Evolutionary conservation across 1,140 invertebrate species (phyloP).

Genomic region (Pseudomyrmex pallidus): DNA sequence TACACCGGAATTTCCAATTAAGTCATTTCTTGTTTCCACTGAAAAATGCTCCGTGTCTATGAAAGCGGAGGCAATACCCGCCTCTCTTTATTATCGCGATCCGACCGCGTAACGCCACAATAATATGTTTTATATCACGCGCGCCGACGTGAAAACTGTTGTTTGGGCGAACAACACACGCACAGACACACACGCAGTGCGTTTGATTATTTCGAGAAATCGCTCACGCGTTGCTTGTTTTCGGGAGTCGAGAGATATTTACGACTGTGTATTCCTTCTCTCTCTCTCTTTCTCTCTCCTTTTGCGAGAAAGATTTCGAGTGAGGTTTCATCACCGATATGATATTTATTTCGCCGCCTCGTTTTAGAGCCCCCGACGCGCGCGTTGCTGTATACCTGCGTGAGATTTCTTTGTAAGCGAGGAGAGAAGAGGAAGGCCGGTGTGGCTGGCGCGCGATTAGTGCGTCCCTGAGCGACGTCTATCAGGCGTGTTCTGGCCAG

Average conservation of each 20-base stretch:
- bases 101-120: neutral
- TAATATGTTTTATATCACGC: conserved; percentile 3
- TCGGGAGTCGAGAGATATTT: neutral
- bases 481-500: conserved; percentile 79
- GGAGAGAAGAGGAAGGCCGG: conserved; percentile 4
- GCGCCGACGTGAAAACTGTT: neutral
- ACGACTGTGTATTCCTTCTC: neutral
- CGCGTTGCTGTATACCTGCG: conserved; percentile 10
- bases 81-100: conserved; percentile 25
- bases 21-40: conserved; percentile 20
- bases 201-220: conserved; percentile 32
- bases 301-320: neutral
- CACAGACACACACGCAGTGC: neutral
- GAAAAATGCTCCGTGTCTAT: conserved; percentile 7
- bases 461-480: conserved; percentile 77
- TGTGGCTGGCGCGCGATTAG: conserved; percentile 55
- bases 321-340: conserved; percentile 19
- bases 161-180: neutral
- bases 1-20: conserved; percentile 33
- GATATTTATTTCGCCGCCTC: conserved; percentile 36
- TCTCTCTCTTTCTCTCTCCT: neutral
- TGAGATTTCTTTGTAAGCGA: conserved; percentile 65
- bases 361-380: neutral
- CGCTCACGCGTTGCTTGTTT: conserved; percentile 6
- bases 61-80: neutral